Percentiles rank a stretch among this genome's conserved stretches.
These are phyloP conservation scores for Axis porcinus DNA, from an alignment of 2,113 vertebrate species.

Conservation along the genomic window DNA sequence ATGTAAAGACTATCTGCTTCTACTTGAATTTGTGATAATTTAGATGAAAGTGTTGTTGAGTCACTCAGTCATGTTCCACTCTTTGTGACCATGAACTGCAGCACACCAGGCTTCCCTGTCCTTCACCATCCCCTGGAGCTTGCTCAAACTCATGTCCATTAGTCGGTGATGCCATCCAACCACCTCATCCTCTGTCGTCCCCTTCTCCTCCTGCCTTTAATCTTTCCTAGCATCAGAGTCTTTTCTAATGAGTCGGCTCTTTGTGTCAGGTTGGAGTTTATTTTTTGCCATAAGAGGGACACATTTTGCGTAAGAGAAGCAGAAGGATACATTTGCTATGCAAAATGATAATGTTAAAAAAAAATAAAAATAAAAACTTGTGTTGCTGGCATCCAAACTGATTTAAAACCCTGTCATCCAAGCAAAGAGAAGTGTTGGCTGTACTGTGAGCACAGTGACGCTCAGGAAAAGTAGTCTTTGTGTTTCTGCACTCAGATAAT, in stretches of 20 bases:
- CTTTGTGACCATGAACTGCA: neutral
- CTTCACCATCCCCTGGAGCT: neutral
- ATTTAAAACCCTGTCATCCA: neutral
- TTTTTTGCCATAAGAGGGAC: neutral
- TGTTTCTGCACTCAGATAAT: no score
- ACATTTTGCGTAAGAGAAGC: neutral
- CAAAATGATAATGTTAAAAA: neutral
- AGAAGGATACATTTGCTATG: neutral
- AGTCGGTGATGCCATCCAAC: neutral
- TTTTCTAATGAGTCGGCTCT: neutral
- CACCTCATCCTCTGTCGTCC: neutral
- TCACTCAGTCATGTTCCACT: neutral
- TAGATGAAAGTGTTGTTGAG: neutral
- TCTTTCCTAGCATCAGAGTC: neutral
- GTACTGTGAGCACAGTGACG: fast-evolving
- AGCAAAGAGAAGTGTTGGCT: neutral
- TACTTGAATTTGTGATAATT: neutral
- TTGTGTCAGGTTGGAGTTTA: neutral
- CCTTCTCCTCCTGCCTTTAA: neutral
- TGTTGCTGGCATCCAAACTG: neutral
- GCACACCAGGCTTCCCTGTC: neutral
- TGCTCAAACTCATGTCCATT: neutral
- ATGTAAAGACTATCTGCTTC: neutral
- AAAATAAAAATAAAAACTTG: neutral
- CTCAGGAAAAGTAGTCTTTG: neutral